Evolutionary conservation across 2,797 vertebrate species (phyloP).

Genomic region (Anolis apletophallus): DNA sequence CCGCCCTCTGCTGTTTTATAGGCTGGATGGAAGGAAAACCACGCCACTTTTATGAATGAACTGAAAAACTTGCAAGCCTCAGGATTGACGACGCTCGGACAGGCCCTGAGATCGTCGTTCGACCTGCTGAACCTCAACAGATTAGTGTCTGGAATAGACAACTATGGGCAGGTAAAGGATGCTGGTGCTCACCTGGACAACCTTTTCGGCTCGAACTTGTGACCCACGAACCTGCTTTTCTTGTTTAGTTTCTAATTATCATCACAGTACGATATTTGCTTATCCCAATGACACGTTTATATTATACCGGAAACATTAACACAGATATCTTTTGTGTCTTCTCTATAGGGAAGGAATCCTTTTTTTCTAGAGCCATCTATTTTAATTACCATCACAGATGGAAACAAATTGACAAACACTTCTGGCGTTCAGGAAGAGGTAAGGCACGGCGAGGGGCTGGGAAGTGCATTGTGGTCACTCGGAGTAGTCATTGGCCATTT

Average conservation of each 20-base stretch:
- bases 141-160: constrained; percentile 98
- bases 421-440: constrained; percentile 97
- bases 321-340: constrained; percentile 60
- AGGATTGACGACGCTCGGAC: constrained; percentile 93
- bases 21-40: constrained; percentile 99
- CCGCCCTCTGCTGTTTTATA: constrained; percentile 59
- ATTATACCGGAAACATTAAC: constrained; percentile 15
- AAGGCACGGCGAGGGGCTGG: constrained; percentile 66
- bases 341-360: constrained; percentile 92
- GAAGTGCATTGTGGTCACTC: constrained; percentile 29
- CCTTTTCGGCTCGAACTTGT: not conserved
- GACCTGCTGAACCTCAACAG: constrained; percentile 99
- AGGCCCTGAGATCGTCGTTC: constrained; percentile 94
- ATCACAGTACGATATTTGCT: too few species aligned
- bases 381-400: constrained; percentile 99
- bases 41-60: constrained; percentile 98
- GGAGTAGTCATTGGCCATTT: constrained; percentile 47
- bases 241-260: not conserved
- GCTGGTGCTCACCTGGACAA: not conserved
- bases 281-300: not conserved
- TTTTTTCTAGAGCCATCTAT: constrained; percentile 98
- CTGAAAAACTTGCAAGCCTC: constrained; percentile 98
- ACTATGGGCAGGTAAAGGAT: constrained; percentile 94
- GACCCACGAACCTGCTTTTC: not conserved
- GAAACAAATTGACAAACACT: constrained; percentile 95